Conservation (phyloP, 2,888 invertebrate species). For the Andricus curvator region DNA sequence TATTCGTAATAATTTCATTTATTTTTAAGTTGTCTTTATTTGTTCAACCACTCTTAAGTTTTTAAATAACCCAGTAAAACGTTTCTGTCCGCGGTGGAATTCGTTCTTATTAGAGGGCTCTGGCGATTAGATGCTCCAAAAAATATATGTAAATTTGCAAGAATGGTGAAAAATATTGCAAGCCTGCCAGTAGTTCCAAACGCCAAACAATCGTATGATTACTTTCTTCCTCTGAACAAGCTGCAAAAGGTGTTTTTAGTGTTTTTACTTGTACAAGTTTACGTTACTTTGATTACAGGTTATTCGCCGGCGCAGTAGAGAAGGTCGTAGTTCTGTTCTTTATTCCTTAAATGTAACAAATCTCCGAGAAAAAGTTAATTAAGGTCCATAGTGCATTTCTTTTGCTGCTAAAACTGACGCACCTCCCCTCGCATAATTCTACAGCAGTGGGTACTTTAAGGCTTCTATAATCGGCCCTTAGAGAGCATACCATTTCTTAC, state of each 20-base stretch:
- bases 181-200: not conserved
- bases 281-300: constrained; percentile 54
- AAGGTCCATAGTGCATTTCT: constrained; percentile 23
- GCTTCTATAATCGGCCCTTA: constrained; percentile 31
- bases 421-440: constrained; percentile 24
- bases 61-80: not conserved
- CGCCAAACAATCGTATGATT: constrained; percentile 41
- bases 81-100: not conserved
- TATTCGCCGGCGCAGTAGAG: constrained; percentile 46
- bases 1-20: too few species aligned
- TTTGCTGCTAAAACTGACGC: constrained; percentile 18
- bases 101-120: not conserved
- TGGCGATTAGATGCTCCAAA: not conserved
- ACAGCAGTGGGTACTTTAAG: constrained; percentile 26
- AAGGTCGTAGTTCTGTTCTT: constrained; percentile 27
- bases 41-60: not conserved
- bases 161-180: constrained; percentile 23
- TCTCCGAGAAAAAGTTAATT: constrained; percentile 37
- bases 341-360: constrained; percentile 40
- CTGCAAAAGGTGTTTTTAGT: constrained; percentile 21
- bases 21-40: not conserved
- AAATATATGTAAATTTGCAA: constrained; percentile 17
- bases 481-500: constrained; percentile 18
- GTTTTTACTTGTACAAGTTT: constrained; percentile 54
- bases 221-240: constrained; percentile 47